Conservation (phyloP, 2,888 invertebrate genomes). For the Nomada lathburiana region DNA sequence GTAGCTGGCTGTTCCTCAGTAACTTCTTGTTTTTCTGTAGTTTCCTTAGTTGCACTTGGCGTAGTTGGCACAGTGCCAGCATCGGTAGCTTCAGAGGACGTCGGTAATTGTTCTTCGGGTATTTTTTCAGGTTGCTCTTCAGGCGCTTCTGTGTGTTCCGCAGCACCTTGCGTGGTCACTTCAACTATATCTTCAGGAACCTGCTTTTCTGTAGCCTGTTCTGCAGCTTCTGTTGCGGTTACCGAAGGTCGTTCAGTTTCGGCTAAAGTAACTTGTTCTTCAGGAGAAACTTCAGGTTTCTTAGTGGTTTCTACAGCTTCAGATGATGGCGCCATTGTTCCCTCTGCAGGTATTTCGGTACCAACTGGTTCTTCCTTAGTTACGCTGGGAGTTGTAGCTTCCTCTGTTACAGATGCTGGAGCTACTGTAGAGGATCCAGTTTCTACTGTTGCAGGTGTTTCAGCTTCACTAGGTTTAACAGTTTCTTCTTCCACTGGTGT, state of each 20-base stretch:
- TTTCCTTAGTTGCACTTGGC: slow-evolving; percentile 13
- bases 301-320: slow-evolving; percentile 21
- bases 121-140: slow-evolving; percentile 24
- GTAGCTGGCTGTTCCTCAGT: slow-evolving; percentile 31
- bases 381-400: slow-evolving; percentile 24
- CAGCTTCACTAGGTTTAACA: slow-evolving; percentile 45
- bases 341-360: slow-evolving; percentile 41
- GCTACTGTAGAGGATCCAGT: slow-evolving; percentile 30
- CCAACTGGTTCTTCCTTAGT: slow-evolving; percentile 38
- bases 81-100: slow-evolving; percentile 32
- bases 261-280: slow-evolving; percentile 14
- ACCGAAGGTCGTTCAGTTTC: slow-evolving; percentile 48
- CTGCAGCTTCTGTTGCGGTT: slow-evolving; percentile 35
- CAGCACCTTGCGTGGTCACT: slow-evolving; percentile 38
- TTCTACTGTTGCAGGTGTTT: slow-evolving; percentile 36
- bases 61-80: slow-evolving; percentile 23
- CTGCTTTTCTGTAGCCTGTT: slow-evolving; percentile 49
- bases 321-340: background rate
- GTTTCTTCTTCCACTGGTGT: slow-evolving; percentile 42
- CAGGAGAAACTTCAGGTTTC: slow-evolving; percentile 26
- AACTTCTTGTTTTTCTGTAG: slow-evolving; percentile 25
- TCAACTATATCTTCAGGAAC: slow-evolving; percentile 28
- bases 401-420: slow-evolving; percentile 33
- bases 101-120: slow-evolving; percentile 40
- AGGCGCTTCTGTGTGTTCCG: slow-evolving; percentile 54